A percentile compares a stretch with the other conserved stretches of the same genome.
phyloP scores from a whole-genome alignment of 2,797 vertebrate genomes.

The Picus viridis region DNA sequence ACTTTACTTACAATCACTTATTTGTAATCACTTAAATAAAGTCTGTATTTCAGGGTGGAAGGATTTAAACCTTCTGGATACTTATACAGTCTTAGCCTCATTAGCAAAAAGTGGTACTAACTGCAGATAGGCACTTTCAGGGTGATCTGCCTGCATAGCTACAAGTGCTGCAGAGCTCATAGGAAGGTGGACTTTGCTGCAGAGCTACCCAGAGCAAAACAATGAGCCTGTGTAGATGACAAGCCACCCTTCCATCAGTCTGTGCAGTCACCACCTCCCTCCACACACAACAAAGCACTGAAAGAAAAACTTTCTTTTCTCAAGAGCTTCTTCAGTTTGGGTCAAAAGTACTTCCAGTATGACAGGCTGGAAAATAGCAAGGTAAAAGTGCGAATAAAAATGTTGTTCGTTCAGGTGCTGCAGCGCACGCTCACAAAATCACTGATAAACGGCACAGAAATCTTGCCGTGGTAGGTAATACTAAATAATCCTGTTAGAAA shows the following conservation, averaged over 20 bases:
- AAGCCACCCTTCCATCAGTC: background rate
- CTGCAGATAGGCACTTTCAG: background rate
- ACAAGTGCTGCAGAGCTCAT: accelerated
- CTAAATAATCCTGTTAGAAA: conserved; percentile 2
- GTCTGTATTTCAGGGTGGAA: background rate
- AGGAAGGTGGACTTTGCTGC: too few relatives aligned
- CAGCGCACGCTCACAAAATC: background rate
- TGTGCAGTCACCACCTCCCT: background rate
- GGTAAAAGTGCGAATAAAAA: background rate
- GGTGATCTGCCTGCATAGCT: background rate
- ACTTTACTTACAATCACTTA: background rate
- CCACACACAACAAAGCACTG: background rate
- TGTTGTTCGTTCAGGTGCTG: background rate
- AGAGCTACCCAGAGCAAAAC: background rate
- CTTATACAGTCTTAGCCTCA: background rate
- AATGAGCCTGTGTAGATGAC: background rate
- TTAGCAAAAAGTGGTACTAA: background rate
- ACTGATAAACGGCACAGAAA: background rate
- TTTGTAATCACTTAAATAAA: background rate
- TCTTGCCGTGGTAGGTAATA: background rate
- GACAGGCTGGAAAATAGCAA: background rate
- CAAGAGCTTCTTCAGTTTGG: background rate
- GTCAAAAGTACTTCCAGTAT: background rate
- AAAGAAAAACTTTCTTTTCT: background rate
- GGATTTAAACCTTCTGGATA: background rate